phyloP scores from a whole-genome alignment of 1,140 invertebrate species.

The Holcopasites calliopsidis region DNA sequence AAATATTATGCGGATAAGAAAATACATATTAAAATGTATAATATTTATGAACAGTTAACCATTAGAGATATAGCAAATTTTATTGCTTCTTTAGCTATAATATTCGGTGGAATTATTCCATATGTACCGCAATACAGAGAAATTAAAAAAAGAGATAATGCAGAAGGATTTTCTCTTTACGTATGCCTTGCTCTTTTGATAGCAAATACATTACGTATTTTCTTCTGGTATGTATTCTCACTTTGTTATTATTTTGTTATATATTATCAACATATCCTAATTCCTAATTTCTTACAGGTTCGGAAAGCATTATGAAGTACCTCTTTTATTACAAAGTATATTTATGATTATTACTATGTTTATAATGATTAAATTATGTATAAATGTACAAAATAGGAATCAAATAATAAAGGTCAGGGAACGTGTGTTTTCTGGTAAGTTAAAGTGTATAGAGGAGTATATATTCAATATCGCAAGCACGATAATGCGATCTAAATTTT shows the following conservation, averaged over 20 bases:
- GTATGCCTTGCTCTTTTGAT: slow-evolving; percentile 96
- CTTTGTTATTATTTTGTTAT: neutral
- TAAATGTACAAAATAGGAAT: slow-evolving; percentile 91
- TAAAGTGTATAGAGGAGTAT: neutral
- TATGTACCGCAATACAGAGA: slow-evolving; percentile 97
- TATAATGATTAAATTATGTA: slow-evolving; percentile 96
- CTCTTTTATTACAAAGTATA: slow-evolving; percentile 96
- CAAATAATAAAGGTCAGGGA: slow-evolving; percentile 89
- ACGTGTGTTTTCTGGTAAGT: slow-evolving; percentile 91
- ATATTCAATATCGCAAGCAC: neutral
- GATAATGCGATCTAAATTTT: neutral
- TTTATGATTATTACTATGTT: slow-evolving; percentile 99
- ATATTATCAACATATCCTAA: neutral
- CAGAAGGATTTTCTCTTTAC: slow-evolving; percentile 97
- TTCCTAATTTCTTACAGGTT: slow-evolving; percentile 87
- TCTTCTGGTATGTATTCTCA: slow-evolving; percentile 93
- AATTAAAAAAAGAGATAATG: slow-evolving; percentile 93
- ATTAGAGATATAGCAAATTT: slow-evolving; percentile 84
- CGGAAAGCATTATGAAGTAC: slow-evolving; percentile 97
- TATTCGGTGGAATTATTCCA: slow-evolving; percentile 92
- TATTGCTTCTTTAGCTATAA: slow-evolving; percentile 89
- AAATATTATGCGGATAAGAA: slow-evolving; percentile 14
- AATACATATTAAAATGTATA: slow-evolving; percentile 51
- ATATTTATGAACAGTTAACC: slow-evolving; percentile 73
- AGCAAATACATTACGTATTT: slow-evolving; percentile 97